Evolutionary conservation across 2,113 vertebrate genomes (phyloP).

Genomic region (Lanius collurio): DNA sequence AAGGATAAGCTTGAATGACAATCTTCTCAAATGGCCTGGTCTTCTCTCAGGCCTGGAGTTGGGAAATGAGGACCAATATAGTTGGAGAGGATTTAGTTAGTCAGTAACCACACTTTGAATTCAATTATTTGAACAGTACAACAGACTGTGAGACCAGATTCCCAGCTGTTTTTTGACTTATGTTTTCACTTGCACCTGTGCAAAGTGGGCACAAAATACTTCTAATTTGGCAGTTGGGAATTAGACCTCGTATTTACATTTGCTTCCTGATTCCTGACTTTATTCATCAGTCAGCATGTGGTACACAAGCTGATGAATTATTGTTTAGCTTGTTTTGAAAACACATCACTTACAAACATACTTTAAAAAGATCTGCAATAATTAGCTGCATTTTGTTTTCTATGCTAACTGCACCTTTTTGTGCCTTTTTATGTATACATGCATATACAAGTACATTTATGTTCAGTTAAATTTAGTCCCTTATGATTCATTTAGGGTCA

Average conservation of each 20-base stretch:
- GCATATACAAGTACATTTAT: not conserved
- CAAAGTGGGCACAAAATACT: conserved; percentile 60
- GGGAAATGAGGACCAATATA: conserved; percentile 55
- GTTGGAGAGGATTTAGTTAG: conserved; percentile 45
- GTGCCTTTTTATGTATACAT: not conserved
- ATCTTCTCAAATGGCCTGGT: conserved; percentile 55
- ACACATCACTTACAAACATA: conserved; percentile 38
- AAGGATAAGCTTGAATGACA: conserved; percentile 74
- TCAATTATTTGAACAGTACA: conserved; percentile 34
- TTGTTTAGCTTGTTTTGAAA: conserved; percentile 62
- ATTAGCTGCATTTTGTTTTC: conserved; percentile 60
- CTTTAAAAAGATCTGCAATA: conserved; percentile 40
- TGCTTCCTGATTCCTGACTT: conserved; percentile 59
- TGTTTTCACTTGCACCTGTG: conserved; percentile 55
- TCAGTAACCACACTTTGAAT: conserved; percentile 56
- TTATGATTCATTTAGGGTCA: conserved; percentile 31
- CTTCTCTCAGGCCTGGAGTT: conserved; percentile 62
- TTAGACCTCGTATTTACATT: conserved; percentile 39
- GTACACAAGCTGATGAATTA: conserved; percentile 32
- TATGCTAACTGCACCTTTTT: conserved; percentile 16
- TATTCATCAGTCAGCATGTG: conserved; percentile 63
- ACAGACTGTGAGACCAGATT: conserved; percentile 18
- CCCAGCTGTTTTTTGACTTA: conserved; percentile 55
- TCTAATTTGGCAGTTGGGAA: conserved; percentile 55
- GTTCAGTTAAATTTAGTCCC: conserved; percentile 17